phyloP scores from a whole-genome alignment of 2,888 invertebrate species.

The Poecilus cupreus region DNA sequence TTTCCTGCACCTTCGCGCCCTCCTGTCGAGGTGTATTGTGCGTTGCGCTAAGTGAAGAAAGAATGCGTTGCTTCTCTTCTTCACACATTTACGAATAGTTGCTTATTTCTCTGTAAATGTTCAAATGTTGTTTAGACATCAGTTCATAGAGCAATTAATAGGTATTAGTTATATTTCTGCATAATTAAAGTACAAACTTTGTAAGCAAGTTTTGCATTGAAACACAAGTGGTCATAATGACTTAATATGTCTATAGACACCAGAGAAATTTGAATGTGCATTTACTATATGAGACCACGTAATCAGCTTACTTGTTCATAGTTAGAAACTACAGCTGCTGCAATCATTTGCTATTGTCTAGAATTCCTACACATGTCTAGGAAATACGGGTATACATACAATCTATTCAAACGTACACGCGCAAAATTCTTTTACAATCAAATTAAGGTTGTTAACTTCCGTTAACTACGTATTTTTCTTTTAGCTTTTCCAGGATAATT shows the following conservation, averaged over 20 bases:
- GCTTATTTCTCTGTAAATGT: not conserved
- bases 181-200: slow-evolving; percentile 12
- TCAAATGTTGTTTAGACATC: not conserved
- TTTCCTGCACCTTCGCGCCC: slow-evolving; percentile 41
- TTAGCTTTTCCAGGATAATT: no score
- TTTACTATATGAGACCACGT: slow-evolving; percentile 33
- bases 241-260: slow-evolving; percentile 30
- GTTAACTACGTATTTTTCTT: no score
- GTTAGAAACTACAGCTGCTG: slow-evolving; percentile 30
- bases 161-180: slow-evolving; percentile 3
- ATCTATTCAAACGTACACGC: not conserved
- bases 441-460: no score
- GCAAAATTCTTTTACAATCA: no score
- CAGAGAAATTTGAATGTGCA: slow-evolving; percentile 25
- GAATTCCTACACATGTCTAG: not conserved
- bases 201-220: slow-evolving; percentile 15
- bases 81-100: no score
- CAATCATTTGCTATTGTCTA: slow-evolving; percentile 32
- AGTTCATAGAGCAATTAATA: not conserved
- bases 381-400: not conserved
- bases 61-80: no score
- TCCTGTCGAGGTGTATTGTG: not conserved
- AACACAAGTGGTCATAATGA: slow-evolving; percentile 35
- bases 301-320: slow-evolving; percentile 39
- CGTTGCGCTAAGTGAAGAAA: no score